Conservation (phyloP, 2,797 vertebrate genomes). For the Hephaestus fuliginosus region DNA sequence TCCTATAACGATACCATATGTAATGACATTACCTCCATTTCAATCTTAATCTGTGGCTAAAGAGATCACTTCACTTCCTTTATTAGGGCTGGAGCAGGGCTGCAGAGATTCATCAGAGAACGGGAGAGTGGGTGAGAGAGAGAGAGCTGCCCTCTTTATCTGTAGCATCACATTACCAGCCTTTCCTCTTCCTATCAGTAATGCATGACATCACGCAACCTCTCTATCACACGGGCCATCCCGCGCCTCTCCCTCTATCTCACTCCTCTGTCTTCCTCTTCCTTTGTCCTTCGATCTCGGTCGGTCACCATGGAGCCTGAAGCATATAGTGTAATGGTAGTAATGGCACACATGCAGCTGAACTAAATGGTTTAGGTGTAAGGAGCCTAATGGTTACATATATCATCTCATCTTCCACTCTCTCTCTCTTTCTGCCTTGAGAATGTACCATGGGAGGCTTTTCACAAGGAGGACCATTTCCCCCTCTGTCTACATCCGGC, state of each 20-base stretch:
- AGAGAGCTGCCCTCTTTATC: slow-evolving; percentile 54
- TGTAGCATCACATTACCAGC: slow-evolving; percentile 60
- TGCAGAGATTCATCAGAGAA: slow-evolving; percentile 35
- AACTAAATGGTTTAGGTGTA: slow-evolving; percentile 69
- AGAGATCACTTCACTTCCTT: slow-evolving; percentile 57
- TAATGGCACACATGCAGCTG: slow-evolving; percentile 67
- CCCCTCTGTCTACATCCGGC: slow-evolving; percentile 16
- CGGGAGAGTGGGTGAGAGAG: background rate
- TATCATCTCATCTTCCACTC: slow-evolving; percentile 52
- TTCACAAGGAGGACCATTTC: slow-evolving; percentile 47
- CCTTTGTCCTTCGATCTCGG: slow-evolving; percentile 39
- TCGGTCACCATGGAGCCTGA: slow-evolving; percentile 41
- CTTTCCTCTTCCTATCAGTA: slow-evolving; percentile 61
- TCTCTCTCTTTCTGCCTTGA: slow-evolving; percentile 28
- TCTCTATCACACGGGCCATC: slow-evolving; percentile 56
- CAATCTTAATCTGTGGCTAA: slow-evolving; percentile 51
- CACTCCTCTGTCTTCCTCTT: slow-evolving; percentile 30
- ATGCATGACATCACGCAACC: slow-evolving; percentile 63
- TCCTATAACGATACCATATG: slow-evolving; percentile 35
- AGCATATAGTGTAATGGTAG: slow-evolving; percentile 62
- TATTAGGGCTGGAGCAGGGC: slow-evolving; percentile 46
- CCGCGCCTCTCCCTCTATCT: slow-evolving; percentile 32
- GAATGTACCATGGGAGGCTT: slow-evolving; percentile 34
- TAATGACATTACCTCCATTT: slow-evolving; percentile 55
- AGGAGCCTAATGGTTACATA: slow-evolving; percentile 69